Evolutionary conservation across 2,888 invertebrate species (phyloP).

Genomic region (Nymphalis polychloros): DNA sequence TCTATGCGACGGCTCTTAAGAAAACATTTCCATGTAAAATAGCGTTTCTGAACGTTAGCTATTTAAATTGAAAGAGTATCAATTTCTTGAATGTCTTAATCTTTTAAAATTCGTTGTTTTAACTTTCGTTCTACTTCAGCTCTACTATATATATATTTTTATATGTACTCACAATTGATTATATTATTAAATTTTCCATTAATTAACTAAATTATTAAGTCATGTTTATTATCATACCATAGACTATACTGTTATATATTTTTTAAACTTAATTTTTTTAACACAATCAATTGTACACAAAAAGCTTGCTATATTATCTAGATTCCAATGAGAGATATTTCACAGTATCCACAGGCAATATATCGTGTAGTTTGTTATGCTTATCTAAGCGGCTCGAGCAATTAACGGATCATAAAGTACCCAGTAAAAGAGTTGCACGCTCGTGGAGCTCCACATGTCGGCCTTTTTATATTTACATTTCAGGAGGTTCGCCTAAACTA

Average conservation of each 20-base stretch:
- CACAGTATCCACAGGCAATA: conserved; percentile 23
- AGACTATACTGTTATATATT: not conserved
- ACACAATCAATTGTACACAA: not conserved
- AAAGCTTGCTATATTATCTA: conserved; percentile 5
- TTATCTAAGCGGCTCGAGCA: conserved; percentile 72
- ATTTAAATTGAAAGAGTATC: no score
- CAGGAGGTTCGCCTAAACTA: conserved; percentile 13
- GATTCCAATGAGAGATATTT: conserved; percentile 22
- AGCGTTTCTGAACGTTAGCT: no score
- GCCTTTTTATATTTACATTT: conserved; percentile 40
- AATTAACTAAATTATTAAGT: no score
- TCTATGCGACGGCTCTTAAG: no score
- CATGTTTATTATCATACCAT: not conserved
- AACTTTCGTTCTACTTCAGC: no score
- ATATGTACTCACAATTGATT: no score
- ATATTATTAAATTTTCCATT: no score
- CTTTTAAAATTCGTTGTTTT: no score
- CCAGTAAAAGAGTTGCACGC: conserved; percentile 56
- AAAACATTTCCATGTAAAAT: no score
- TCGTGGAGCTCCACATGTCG: conserved; percentile 48
- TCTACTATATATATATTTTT: no score
- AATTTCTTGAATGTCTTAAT: no score
- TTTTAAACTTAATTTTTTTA: not conserved
- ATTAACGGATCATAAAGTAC: conserved; percentile 71
- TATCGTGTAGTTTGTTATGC: conserved; percentile 55